Base-by-base conservation (phyloP, 37 sponge, comb jelly and placozoan species). In the Oopsacas minuta region DNA sequence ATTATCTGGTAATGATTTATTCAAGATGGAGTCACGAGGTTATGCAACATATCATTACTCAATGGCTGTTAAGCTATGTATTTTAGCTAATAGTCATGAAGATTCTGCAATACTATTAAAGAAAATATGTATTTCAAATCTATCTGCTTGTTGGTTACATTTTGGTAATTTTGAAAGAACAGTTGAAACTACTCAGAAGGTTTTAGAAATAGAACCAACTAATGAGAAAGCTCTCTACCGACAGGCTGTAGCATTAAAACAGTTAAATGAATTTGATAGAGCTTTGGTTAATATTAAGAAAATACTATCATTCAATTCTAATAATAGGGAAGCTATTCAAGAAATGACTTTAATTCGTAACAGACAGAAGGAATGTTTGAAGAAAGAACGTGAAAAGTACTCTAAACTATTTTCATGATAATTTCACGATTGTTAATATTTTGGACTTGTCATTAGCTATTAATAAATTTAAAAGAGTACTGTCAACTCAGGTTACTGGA, bases 151-250 rank as follows among this genome's bases (percentile, higher is more conserved):
- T 34, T 61, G 75, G 75, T n/a, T 61, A n/a, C 75, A 61, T 12
- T 61, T 61, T n/a, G 30, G 75, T 5, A n/a, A 20, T 5, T 61
- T 61, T 61, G 75, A 61, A 12, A 61, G 75, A n/a, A n/a, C 75
- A 61, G 30, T 25, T 32, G 75, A 3, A 10, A 34, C 75, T 25
- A 61, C 75, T 61, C 75, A 61, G 75, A 3, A 61, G 30, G 30
- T 61, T 25, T 3, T 61, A 32, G 28, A 20, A 25, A 5, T n/a
- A n/a, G 75, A 61, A 3, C 75, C 75, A 25, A 61, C 32, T 34
- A 61, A 61, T n/a, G 75, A 61, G 75, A 61, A 61, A n/a, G 75
- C 75, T 61, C 75, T 61, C 7, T 61, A 20, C 75, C 22, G 75
- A 61, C 75, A 61, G 30, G 75, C 28, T 25, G 75, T 61, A 61